Percentiles rank a stretch among this genome's conserved stretches.
phyloP scores from a whole-genome alignment of 2,113 vertebrate genomes.

The Lophotis ruficrista region DNA sequence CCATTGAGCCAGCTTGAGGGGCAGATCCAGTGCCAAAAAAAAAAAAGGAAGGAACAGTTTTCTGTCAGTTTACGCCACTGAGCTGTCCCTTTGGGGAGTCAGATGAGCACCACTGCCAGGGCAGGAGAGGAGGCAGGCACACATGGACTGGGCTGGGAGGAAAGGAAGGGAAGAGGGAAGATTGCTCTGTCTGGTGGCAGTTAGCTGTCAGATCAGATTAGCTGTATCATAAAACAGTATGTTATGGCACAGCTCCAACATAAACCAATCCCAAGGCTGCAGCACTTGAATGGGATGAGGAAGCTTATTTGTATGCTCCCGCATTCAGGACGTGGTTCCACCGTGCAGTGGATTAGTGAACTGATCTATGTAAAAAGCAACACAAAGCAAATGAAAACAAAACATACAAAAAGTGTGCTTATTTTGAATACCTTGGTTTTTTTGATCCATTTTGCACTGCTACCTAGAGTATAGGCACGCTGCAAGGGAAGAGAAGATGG shows the following conservation, averaged over 20 bases:
- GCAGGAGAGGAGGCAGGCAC: neutral
- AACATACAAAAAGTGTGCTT: neutral
- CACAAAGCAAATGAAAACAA: neutral
- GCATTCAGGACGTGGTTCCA: neutral
- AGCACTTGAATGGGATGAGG: conserved; percentile 17
- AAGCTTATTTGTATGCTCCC: neutral
- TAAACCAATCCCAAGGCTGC: neutral
- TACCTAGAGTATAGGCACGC: rapidly evolving
- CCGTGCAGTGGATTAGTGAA: neutral
- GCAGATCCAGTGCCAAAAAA: neutral
- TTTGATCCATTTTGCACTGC: neutral
- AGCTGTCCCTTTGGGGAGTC: rapidly evolving
- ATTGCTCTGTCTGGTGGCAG: conserved; percentile 26
- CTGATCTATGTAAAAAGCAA: neutral
- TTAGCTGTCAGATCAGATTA: conserved; percentile 52
- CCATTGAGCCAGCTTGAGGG: rapidly evolving
- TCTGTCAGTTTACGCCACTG: neutral
- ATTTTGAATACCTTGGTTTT: neutral
- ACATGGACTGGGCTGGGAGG: neutral
- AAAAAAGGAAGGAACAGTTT: neutral
- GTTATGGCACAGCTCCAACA: conserved; percentile 37
- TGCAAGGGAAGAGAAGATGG: neutral
- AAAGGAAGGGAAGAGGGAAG: conserved; percentile 3
- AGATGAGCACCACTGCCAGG: neutral
- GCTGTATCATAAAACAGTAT: conserved; percentile 3